Percentiles rank a stretch among this genome's conserved stretches.
phyloP scores from a whole-genome alignment of 2,888 invertebrate genomes.

The Drosophila peninsularis region DNA sequence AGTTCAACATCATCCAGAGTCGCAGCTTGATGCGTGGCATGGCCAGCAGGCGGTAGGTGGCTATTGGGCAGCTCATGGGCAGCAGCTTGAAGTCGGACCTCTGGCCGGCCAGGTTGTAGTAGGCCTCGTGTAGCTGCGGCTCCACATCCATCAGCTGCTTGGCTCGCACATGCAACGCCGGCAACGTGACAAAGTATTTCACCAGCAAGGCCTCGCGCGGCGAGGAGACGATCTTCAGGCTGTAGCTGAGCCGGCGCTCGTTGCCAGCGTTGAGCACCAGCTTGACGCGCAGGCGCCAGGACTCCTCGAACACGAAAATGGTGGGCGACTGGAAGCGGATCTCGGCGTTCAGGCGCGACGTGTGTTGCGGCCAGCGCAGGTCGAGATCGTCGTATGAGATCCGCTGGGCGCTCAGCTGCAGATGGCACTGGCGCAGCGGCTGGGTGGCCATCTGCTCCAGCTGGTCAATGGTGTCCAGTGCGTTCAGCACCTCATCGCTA shows the following conservation, averaged over 20 bases:
- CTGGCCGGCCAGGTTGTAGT: not conserved
- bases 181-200: slow-evolving; percentile 30
- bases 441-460: not conserved
- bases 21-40: slow-evolving; percentile 35
- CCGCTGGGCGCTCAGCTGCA: slow-evolving; percentile 13
- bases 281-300: slow-evolving; percentile 22
- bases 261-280: not conserved
- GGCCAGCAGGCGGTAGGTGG: slow-evolving; percentile 38
- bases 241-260: slow-evolving; percentile 4
- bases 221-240: not conserved
- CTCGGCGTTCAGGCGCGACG: not conserved
- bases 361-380: slow-evolving; percentile 8
- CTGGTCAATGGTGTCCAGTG: slow-evolving; percentile 5
- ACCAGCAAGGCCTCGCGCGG: slow-evolving; percentile 1
- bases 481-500: slow-evolving; percentile 13
- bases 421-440: not conserved
- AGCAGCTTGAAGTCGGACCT: not conserved
- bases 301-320: slow-evolving; percentile 28
- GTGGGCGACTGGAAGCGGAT: not conserved
- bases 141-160: slow-evolving; percentile 29
- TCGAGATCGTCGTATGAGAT: slow-evolving; percentile 31
- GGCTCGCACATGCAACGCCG: not conserved
- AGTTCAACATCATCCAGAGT: slow-evolving; percentile 45
- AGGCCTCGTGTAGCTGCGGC: slow-evolving; percentile 1
- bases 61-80: slow-evolving; percentile 13